Evolutionary conservation across 2,888 invertebrate genomes (phyloP).

Genomic region (Nebria brevicollis): DNA sequence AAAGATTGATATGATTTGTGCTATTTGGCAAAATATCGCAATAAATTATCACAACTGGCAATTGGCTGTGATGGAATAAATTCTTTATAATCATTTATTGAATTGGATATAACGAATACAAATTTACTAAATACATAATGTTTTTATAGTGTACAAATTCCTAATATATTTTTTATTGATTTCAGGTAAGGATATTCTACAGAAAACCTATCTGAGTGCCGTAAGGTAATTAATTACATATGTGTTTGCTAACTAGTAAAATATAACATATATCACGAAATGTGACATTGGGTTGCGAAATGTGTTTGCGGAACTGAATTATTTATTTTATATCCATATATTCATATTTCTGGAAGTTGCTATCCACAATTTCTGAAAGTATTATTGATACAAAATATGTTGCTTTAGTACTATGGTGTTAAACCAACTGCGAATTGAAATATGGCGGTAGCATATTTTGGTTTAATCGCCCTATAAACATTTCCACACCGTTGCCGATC

Average conservation of each 20-base stretch:
- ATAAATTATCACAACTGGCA: neutral
- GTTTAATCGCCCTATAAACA: slow-evolving; percentile 23
- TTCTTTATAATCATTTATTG: neutral
- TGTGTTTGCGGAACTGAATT: neutral
- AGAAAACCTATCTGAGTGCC: too few species aligned
- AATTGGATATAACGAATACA: too few species aligned
- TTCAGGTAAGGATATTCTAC: too few species aligned
- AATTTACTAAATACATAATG: too few species aligned
- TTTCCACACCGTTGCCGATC: slow-evolving; percentile 14
- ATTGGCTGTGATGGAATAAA: neutral
- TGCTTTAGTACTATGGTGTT: neutral
- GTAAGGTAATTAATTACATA: too few species aligned
- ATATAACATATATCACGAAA: too few species aligned
- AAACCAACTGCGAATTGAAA: slow-evolving; percentile 9
- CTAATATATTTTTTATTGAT: too few species aligned
- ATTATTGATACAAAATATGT: slow-evolving; percentile 16
- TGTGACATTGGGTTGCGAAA: too few species aligned
- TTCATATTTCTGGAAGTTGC: neutral
- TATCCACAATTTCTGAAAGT: neutral
- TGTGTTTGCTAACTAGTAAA: too few species aligned
- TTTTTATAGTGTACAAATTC: too few species aligned
- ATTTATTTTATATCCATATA: neutral
- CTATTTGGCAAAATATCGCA: neutral
- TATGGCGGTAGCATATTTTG: slow-evolving; percentile 17
- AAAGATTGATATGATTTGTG: neutral